phyloP scores from a whole-genome alignment of 2,113 vertebrate genomes.

The Periophthalmodon schlosseri region DNA sequence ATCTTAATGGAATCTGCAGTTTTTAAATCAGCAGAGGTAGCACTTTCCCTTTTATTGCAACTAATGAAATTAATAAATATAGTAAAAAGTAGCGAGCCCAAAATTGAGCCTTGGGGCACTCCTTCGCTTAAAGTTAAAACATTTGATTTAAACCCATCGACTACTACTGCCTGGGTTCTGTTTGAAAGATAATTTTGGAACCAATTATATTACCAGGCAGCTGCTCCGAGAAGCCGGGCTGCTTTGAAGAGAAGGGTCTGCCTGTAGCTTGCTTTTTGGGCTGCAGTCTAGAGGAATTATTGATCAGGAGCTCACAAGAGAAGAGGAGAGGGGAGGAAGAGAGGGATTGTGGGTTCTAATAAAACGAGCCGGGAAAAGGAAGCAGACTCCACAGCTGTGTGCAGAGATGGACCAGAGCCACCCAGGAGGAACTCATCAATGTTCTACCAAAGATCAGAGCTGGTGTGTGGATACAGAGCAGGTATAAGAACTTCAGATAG shows the following conservation, averaged over 20 bases:
- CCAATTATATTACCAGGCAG: conserved; percentile 24
- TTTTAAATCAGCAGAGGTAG: no score
- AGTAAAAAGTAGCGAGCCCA: no score
- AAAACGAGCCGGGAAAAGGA: conserved; percentile 10
- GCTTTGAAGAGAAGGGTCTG: conserved; percentile 48
- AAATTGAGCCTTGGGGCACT: no score
- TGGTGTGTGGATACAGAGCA: neutral
- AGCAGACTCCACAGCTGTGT: conserved; percentile 7
- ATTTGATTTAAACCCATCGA: no score
- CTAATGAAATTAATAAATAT: neutral
- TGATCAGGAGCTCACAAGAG: conserved; percentile 39
- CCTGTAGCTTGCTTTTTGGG: conserved; percentile 24
- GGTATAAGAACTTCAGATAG: no score
- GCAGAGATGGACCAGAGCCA: neutral
- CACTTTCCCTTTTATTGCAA: no score
- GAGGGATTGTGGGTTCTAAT: conserved; percentile 19
- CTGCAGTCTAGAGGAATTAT: conserved; percentile 53
- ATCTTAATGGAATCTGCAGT: no score
- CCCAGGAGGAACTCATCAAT: conserved; percentile 3
- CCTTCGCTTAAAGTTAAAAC: no score
- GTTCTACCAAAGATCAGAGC: neutral
- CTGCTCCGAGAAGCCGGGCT: conserved; percentile 19
- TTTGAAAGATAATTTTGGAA: neutral
- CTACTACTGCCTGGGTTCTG: no score
- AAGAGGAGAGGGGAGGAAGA: conserved; percentile 28